phyloP scores from a whole-genome alignment of 2,113 vertebrate species.

The Esox niger region DNA sequence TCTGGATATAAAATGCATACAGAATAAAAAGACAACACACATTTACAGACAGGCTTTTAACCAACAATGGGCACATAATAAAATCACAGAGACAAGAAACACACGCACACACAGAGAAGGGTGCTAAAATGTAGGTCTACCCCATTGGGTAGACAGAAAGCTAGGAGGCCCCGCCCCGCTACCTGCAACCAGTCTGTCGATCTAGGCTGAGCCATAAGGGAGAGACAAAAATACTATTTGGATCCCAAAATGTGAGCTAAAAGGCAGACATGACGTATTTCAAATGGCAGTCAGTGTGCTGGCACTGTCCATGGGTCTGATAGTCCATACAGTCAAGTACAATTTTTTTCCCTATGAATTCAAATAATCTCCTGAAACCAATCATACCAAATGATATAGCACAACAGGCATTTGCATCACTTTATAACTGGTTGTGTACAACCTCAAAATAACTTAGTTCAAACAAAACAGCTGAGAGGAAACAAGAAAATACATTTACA shows the following conservation, averaged over 20 bases:
- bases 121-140: slow-evolving; percentile 36
- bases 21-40: neutral
- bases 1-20: neutral
- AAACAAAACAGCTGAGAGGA: neutral
- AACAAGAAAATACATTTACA: too few relatives aligned
- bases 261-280: slow-evolving; percentile 35
- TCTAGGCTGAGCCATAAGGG: slow-evolving; percentile 43
- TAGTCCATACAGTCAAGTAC: slow-evolving; percentile 7
- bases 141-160: slow-evolving; percentile 25
- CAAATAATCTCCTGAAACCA: neutral
- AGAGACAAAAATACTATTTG: slow-evolving; percentile 35
- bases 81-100: neutral
- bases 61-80: neutral
- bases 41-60: neutral
- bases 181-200: slow-evolving; percentile 32
- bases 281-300: slow-evolving; percentile 16
- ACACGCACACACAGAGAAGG: slow-evolving; percentile 15
- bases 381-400: neutral
- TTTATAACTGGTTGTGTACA: neutral
- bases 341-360: too few relatives aligned
- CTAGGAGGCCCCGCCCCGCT: slow-evolving; percentile 5
- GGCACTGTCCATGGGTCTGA: neutral
- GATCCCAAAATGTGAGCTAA: slow-evolving; percentile 31
- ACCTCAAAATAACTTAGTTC: neutral
- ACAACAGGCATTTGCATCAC: neutral